Percentiles rank a stretch among this genome's conserved stretches.
phyloP scores from a whole-genome alignment of 1,140 invertebrate species.

The Aplysia californica region DNA sequence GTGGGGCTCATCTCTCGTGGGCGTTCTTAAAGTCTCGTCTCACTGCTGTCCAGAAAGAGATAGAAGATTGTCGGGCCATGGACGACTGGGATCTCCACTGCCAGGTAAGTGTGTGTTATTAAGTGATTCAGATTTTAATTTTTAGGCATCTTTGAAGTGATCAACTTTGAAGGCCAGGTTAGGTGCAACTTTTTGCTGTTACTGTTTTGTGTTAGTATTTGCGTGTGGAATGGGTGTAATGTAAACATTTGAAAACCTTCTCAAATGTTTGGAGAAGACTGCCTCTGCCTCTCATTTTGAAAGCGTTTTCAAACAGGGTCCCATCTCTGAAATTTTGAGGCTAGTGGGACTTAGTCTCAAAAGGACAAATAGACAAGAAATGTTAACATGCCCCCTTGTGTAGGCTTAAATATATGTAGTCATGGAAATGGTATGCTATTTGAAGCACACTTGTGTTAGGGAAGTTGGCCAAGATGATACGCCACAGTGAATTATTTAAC shows the following conservation, averaged over 20 bases:
- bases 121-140: not conserved
- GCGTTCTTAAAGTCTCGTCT: conserved; percentile 75
- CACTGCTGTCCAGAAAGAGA: conserved; percentile 80
- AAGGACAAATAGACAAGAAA: too few species aligned
- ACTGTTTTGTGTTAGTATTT: not conserved
- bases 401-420: too few species aligned
- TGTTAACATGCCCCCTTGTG: too few species aligned
- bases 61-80: conserved; percentile 68
- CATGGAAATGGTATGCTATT: too few species aligned
- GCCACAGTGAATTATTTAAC: too few species aligned
- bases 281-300: too few species aligned
- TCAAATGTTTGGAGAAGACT: not conserved
- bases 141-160: not conserved
- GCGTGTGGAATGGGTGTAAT: not conserved
- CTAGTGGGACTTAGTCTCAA: too few species aligned
- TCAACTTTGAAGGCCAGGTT: not conserved
- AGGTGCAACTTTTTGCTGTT: not conserved
- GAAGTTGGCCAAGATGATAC: too few species aligned
- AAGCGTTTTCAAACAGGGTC: too few species aligned
- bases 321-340: too few species aligned
- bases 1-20: conserved; percentile 85
- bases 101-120: conserved; percentile 56
- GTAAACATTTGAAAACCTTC: not conserved
- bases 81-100: conserved; percentile 60
- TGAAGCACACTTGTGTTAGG: too few species aligned